Percentiles rank a stretch among this genome's conserved stretches.
Evolutionary conservation across 2,888 invertebrate species (phyloP).

Genomic region (Panzeria rudis): DNA sequence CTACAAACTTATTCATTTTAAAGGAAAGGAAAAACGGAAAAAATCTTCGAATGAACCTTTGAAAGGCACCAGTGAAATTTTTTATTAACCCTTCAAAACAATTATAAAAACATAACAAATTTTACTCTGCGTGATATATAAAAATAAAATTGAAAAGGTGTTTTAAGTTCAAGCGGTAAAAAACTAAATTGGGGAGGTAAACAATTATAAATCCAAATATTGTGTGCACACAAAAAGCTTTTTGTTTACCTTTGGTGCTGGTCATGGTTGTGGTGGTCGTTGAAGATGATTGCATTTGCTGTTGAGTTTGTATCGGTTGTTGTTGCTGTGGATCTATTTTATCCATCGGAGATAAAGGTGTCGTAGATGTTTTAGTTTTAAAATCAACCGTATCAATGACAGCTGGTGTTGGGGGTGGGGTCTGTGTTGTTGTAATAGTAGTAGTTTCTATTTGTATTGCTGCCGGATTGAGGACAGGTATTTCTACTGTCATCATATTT

Average conservation of each 20-base stretch:
- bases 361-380: constrained; percentile 40
- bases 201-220: no score
- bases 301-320: constrained; percentile 19
- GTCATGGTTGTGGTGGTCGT: constrained; percentile 60
- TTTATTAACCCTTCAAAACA: no score
- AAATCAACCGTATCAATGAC: constrained; percentile 55
- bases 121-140: no score
- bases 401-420: constrained; percentile 42
- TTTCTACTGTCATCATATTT: constrained; percentile 68
- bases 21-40: no score
- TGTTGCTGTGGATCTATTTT: constrained; percentile 37
- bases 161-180: no score
- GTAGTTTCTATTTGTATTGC: constrained; percentile 53
- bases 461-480: constrained; percentile 58
- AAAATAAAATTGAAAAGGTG: no score
- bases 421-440: constrained; percentile 29
- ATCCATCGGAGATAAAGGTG: constrained; percentile 37
- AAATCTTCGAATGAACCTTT: no score
- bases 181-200: no score
- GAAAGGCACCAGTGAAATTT: no score
- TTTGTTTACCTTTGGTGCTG: constrained; percentile 60
- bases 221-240: not conserved
- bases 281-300: constrained; percentile 63
- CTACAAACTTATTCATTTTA: no score
- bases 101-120: no score